Percentiles rank a stretch among this genome's conserved stretches.
Evolutionary conservation across 1,140 invertebrate species (phyloP).

Genomic region (Euwallacea similis): DNA sequence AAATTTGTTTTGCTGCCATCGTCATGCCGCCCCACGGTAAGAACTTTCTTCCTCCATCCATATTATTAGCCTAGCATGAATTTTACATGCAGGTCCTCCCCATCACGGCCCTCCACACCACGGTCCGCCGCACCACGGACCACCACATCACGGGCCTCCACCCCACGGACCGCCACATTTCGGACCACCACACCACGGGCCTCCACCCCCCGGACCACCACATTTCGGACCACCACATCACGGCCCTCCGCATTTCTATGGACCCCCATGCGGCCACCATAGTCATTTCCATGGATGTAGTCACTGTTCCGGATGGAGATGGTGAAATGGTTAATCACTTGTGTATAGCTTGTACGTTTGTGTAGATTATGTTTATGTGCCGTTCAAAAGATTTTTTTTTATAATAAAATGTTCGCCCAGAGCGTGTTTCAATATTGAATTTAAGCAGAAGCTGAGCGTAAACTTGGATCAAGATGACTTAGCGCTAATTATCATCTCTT

Average conservation of each 20-base stretch:
- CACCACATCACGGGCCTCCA: constrained; percentile 9
- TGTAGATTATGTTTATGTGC: not conserved
- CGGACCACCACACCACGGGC: constrained; percentile 10
- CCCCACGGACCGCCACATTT: constrained; percentile 2
- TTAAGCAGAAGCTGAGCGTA: not conserved
- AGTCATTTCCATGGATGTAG: not conserved
- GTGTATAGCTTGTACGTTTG: not conserved
- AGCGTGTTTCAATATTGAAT: not conserved
- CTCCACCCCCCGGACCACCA: not conserved
- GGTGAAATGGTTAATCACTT: not conserved
- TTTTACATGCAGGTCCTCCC: not conserved
- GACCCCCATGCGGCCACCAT: constrained; percentile 5
- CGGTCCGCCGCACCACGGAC: constrained; percentile 2
- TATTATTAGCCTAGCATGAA: not conserved
- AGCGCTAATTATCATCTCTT: too few relatives aligned
- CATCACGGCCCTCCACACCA: constrained; percentile 4
- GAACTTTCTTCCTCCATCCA: not conserved
- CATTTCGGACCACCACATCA: constrained; percentile 9
- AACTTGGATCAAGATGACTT: too few relatives aligned
- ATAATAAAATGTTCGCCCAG: not conserved
- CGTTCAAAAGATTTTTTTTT: not conserved
- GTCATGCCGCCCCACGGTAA: not conserved
- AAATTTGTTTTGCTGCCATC: not conserved
- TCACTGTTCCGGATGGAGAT: constrained; percentile 22
- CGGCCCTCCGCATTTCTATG: constrained; percentile 1